Evolutionary conservation across 2,113 vertebrate species (phyloP).

Genomic region (Melanotaenia duboulayi): DNA sequence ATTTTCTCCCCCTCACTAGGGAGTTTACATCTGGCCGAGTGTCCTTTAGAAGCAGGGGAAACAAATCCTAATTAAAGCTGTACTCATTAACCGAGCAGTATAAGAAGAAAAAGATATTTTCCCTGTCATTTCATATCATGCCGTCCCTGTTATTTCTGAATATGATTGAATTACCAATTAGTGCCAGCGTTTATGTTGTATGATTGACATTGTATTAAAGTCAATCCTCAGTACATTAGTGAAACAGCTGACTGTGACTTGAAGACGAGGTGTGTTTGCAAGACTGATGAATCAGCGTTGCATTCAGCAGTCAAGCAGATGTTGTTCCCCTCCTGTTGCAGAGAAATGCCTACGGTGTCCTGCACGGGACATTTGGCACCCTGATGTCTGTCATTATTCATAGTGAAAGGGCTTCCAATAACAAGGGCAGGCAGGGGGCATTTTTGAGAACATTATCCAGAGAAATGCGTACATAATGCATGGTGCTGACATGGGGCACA

Average conservation of each 20-base stretch:
- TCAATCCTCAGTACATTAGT: slow-evolving; percentile 26
- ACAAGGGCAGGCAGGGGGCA: slow-evolving; percentile 83
- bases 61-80: slow-evolving; percentile 47
- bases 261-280: slow-evolving; percentile 64
- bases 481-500: slow-evolving; percentile 51
- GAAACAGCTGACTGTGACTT: slow-evolving; percentile 71
- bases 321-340: slow-evolving; percentile 79
- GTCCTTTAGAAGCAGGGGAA: slow-evolving; percentile 41
- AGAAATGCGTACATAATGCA: slow-evolving; percentile 72
- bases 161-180: slow-evolving; percentile 17
- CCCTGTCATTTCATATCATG: slow-evolving; percentile 6
- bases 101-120: background rate
- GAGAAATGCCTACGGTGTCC: slow-evolving; percentile 76
- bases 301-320: slow-evolving; percentile 82
- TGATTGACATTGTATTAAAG: slow-evolving; percentile 49
- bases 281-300: slow-evolving; percentile 79
- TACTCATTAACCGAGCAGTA: slow-evolving; percentile 32
- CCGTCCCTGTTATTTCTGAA: slow-evolving; percentile 12
- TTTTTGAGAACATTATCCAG: slow-evolving; percentile 72
- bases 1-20: slow-evolving; percentile 39
- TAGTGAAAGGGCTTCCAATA: slow-evolving; percentile 78
- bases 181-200: slow-evolving; percentile 10
- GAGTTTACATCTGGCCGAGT: slow-evolving; percentile 51
- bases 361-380: slow-evolving; percentile 85
- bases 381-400: slow-evolving; percentile 85